Percentiles rank a stretch among this genome's conserved stretches.
These are phyloP conservation scores for Andrena praecox DNA, from an alignment of 2,888 invertebrate species.

Conservation along the genomic window DNA sequence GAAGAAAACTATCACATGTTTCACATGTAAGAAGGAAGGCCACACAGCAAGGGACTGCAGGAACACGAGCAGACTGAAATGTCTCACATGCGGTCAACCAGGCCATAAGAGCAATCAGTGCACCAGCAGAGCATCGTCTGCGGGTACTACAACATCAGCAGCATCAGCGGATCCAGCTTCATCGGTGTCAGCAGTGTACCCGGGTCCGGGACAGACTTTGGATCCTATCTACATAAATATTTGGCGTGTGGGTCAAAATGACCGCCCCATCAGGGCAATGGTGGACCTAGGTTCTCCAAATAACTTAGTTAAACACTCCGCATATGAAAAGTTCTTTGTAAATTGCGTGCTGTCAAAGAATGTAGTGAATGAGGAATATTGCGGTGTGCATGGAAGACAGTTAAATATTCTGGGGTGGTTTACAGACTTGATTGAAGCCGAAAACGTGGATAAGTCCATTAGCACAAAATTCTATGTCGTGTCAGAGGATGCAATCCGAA, in stretches of 20 bases:
- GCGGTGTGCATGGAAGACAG: not conserved
- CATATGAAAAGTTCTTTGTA: not conserved
- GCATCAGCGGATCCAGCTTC: not conserved
- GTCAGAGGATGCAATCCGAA: not conserved
- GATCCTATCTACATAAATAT: not conserved
- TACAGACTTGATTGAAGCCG: not conserved
- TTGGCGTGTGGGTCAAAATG: not conserved
- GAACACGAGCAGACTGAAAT: not conserved
- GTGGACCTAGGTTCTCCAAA: not conserved
- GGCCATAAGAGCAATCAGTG: not conserved
- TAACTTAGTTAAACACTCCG: not conserved
- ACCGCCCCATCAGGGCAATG: not conserved
- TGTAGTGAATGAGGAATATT: not conserved
- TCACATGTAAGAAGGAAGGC: not conserved
- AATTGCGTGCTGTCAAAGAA: not conserved
- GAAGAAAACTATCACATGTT: not conserved
- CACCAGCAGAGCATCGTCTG: not conserved
- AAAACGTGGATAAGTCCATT: not conserved
- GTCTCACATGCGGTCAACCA: not conserved
- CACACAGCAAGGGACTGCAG: not conserved
- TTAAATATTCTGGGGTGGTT: not conserved
- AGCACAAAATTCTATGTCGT: not conserved
- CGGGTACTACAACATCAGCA: accelerated
- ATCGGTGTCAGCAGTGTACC: not conserved
- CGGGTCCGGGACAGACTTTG: not conserved